Conservation (phyloP, 92 coral and sea anemone genomes). For the Umimayanthus chanpuru region DNA sequence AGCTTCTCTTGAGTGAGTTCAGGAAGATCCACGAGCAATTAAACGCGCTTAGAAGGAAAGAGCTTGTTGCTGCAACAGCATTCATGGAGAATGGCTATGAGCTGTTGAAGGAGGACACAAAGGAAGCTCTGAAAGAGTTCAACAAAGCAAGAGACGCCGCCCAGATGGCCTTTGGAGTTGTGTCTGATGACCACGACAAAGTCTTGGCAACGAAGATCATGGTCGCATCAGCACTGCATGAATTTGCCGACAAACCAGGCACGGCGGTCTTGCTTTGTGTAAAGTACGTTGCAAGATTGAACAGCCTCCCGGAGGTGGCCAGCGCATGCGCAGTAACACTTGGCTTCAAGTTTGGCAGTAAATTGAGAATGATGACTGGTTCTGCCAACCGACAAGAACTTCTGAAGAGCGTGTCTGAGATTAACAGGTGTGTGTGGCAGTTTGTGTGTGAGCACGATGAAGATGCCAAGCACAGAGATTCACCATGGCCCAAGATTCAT, state of each 20-base stretch:
- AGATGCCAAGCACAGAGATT: slow-evolving; percentile 50
- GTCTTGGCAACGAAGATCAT: slow-evolving; percentile 92
- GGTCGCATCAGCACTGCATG: slow-evolving; percentile 95
- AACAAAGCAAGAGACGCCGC: slow-evolving; percentile 98
- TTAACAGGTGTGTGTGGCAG: slow-evolving; percentile 90
- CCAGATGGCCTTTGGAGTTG: slow-evolving; percentile 96
- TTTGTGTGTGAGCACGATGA: slow-evolving; percentile 59
- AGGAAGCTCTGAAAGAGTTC: slow-evolving; percentile 91
- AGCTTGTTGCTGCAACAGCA: slow-evolving; percentile 89
- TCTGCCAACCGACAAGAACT: slow-evolving; percentile 63
- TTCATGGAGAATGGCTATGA: slow-evolving; percentile 99
- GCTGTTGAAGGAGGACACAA: slow-evolving; percentile 73
- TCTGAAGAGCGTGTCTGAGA: slow-evolving; percentile 83
- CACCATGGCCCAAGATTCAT: slow-evolving; percentile 67
- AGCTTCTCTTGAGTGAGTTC: slow-evolving; percentile 85
- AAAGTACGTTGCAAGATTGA: slow-evolving; percentile 82
- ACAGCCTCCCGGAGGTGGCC: slow-evolving; percentile 77
- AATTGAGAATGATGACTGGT: slow-evolving; percentile 79
- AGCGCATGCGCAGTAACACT: slow-evolving; percentile 63
- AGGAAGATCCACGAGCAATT: slow-evolving; percentile 86
- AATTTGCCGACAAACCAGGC: slow-evolving; percentile 89
- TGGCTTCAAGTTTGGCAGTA: slow-evolving; percentile 74
- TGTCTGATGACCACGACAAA: slow-evolving; percentile 84
- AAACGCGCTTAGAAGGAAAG: slow-evolving; percentile 89
- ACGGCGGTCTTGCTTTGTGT: slow-evolving; percentile 84